Evolutionary conservation across 2,888 invertebrate species (phyloP).

Genomic region (Acrobasis consociella): DNA sequence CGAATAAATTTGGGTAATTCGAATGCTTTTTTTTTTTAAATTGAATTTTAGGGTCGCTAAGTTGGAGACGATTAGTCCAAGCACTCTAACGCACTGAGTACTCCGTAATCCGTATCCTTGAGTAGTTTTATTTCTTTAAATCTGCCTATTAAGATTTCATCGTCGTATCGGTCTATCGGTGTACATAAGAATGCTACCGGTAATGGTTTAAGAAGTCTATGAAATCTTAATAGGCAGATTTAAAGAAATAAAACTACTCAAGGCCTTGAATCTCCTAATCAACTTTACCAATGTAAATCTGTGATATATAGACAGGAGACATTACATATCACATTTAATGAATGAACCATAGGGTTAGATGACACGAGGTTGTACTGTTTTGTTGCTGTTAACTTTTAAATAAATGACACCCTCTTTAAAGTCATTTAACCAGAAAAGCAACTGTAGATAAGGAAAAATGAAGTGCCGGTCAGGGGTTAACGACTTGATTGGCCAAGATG

Average conservation of each 20-base stretch:
- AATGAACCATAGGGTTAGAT: conserved; percentile 3
- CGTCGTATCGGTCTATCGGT: too few relatives aligned
- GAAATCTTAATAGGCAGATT: not conserved
- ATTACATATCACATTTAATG: not conserved
- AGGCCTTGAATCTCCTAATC: not conserved
- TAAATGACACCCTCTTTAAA: conserved; percentile 15
- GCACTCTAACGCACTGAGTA: too few relatives aligned
- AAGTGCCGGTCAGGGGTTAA: conserved; percentile 60
- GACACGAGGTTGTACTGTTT: not conserved
- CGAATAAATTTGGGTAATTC: too few relatives aligned
- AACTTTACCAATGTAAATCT: not conserved
- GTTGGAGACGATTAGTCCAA: too few relatives aligned
- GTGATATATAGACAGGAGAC: not conserved
- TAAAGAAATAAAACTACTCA: not conserved
- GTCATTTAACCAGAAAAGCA: conserved; percentile 21
- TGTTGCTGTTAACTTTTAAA: conserved; percentile 2
- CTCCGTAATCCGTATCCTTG: too few relatives aligned
- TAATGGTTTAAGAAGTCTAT: too few relatives aligned
- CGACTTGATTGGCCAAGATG: conserved; percentile 75
- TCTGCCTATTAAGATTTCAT: too few relatives aligned
- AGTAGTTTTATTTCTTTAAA: too few relatives aligned
- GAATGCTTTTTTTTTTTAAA: too few relatives aligned
- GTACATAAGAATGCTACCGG: too few relatives aligned
- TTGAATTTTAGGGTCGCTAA: too few relatives aligned
- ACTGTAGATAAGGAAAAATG: conserved; percentile 15